These are phyloP conservation scores for Anthoscopus minutus DNA, from an alignment of 2,113 vertebrate species.

Conservation along the genomic window DNA sequence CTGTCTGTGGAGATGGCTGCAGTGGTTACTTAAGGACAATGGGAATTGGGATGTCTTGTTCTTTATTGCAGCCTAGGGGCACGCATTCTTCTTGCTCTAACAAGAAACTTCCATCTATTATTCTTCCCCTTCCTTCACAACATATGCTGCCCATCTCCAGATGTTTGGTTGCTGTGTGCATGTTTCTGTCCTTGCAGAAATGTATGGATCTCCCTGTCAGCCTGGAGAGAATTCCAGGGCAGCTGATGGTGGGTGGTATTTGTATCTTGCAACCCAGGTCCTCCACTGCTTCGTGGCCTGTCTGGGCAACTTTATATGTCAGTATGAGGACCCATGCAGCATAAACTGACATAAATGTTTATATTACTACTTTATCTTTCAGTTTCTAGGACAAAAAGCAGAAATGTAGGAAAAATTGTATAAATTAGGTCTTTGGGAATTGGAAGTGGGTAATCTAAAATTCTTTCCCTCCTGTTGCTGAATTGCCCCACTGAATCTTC, in stretches of 20 bases:
- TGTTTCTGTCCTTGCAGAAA: not conserved
- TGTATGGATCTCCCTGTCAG: not conserved
- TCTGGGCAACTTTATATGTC: not conserved
- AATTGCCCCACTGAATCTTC: not conserved
- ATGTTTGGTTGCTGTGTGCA: not conserved
- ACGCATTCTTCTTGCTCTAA: constrained; percentile 43
- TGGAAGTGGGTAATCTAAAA: not conserved
- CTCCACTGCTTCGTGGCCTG: not conserved
- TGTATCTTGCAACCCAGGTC: not conserved
- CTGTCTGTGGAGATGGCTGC: not conserved
- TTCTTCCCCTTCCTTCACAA: constrained; percentile 18
- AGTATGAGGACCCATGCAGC: not conserved
- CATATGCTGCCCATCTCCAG: not conserved
- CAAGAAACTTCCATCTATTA: constrained; percentile 43
- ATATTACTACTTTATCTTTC: not conserved
- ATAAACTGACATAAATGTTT: not conserved
- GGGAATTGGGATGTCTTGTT: not conserved
- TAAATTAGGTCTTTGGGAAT: not conserved
- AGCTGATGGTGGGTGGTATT: not conserved
- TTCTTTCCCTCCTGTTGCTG: not conserved
- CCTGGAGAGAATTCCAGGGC: not conserved
- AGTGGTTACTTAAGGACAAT: constrained; percentile 46
- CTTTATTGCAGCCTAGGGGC: constrained; percentile 33
- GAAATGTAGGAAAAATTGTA: not conserved
- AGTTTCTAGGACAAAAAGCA: not conserved